These are phyloP conservation scores for Physella acuta DNA, from an alignment of 1,140 invertebrate species.

Conservation along the genomic window DNA sequence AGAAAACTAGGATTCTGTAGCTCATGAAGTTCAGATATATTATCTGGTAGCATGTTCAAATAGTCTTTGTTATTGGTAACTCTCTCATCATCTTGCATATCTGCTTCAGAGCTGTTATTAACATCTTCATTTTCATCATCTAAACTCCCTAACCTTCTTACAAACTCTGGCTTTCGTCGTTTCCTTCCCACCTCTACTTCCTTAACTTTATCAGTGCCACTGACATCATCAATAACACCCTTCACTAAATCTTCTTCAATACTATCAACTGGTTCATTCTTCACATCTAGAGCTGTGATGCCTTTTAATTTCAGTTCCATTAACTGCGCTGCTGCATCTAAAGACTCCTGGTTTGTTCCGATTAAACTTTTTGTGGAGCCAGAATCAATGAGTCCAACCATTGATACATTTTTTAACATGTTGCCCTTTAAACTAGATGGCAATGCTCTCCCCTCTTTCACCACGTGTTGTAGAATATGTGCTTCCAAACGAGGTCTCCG, in stretches of 20 bases:
- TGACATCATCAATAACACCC: constrained; percentile 1
- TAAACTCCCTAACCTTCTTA: constrained; percentile 17
- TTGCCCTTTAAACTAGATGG: constrained; percentile 2
- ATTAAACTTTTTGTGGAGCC: not conserved
- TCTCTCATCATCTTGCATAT: not conserved
- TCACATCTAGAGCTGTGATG: not conserved
- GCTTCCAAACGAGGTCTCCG: constrained; percentile 30
- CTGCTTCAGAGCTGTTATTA: not conserved
- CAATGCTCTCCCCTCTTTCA: constrained; percentile 13
- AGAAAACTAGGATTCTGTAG: constrained; percentile 1
- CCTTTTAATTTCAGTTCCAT: constrained; percentile 11
- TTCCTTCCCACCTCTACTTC: constrained; percentile 9
- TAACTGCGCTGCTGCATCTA: constrained; percentile 4
- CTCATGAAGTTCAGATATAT: too few species aligned
- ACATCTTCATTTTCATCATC: not conserved
- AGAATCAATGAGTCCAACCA: not conserved
- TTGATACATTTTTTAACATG: not conserved
- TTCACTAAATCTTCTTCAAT: not conserved
- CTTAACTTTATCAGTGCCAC: not conserved
- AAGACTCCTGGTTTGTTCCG: constrained; percentile 10
- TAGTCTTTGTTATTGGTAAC: constrained; percentile 1
- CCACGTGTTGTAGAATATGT: constrained; percentile 28
- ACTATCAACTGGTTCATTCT: constrained; percentile 5
- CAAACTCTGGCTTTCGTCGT: constrained; percentile 28
- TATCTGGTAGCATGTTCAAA: too few species aligned